These are phyloP conservation scores for Arothron firmamentum DNA, from an alignment of 2,113 vertebrate genomes.

Conservation along the genomic window DNA sequence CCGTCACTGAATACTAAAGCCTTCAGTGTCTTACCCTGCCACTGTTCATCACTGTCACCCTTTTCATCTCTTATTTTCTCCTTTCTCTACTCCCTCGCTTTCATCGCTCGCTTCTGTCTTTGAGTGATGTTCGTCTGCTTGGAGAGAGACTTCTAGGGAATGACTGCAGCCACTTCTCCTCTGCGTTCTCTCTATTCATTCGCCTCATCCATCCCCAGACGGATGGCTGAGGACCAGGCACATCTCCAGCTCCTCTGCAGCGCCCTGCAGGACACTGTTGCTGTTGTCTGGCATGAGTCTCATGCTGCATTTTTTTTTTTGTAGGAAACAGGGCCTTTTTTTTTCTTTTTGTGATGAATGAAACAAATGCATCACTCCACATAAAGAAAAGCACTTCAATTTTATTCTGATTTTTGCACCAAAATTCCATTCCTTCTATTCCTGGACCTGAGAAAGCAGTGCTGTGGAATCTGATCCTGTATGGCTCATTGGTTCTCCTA, in stretches of 20 bases:
- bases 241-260: conserved; percentile 54
- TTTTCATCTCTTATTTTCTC: conserved; percentile 26
- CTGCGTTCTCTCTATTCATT: conserved; percentile 50
- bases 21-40: conserved; percentile 11
- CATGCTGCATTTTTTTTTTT: neutral
- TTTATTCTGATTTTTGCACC: too few species aligned
- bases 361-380: too few species aligned
- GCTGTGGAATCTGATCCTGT: too few species aligned
- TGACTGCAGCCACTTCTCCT: conserved; percentile 51
- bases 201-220: conserved; percentile 44
- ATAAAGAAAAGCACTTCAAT: too few species aligned
- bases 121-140: conserved; percentile 48
- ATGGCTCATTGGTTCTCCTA: too few species aligned
- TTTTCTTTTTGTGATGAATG: too few species aligned
- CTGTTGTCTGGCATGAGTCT: conserved; percentile 45
- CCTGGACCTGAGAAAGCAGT: too few species aligned
- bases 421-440: too few species aligned
- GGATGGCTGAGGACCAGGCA: conserved; percentile 47
- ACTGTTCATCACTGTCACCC: conserved; percentile 37
- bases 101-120: conserved; percentile 34
- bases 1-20: conserved; percentile 12
- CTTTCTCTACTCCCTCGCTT: conserved; percentile 18
- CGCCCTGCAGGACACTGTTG: conserved; percentile 41
- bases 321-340: neutral
- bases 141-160: conserved; percentile 45